Evolutionary conservation across 2,888 invertebrate species (phyloP), one percentile per base, ranked within the genome.

Genomic region (Campoplex capitator): DNA sequence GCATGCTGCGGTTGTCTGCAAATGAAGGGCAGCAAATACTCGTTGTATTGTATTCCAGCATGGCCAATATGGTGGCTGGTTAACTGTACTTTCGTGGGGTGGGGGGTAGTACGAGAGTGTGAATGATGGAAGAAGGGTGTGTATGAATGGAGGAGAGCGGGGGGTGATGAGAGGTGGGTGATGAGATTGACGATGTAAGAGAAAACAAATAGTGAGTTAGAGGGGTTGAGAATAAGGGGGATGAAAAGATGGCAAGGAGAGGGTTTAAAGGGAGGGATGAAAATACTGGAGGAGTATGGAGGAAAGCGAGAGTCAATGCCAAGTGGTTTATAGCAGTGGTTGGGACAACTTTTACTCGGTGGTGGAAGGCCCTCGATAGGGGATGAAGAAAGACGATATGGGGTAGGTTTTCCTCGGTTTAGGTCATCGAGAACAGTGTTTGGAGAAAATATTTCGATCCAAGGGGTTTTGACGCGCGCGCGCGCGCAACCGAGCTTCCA

Each of bases 1-100:
- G 71, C 78, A 76, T 73, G 73, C 73, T 75, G 83, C 73, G 86
- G 86, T 86, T 73, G 73, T 74, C 81, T 84, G 83, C 80, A 81
- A 83, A 86, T 83, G 86, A 86, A 83, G 86, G 83, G 79, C 76
- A 67, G 79, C 79, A 79, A 83, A 86, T 74, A 80, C 77, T 73
- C 56, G 35, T 38, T 13, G 62, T 76, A 48, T 62, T 65, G 48
- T 62, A 65, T 62, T 65, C 76, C 76, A 45, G 28, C 38, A 42
- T 42, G 54, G 68, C 35, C 68, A 78, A 78, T 68, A 68, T 42
- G 80, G 38, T 45, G 62, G 58, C 45, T 45, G 80, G 71, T 62
- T 42, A n/a, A 78, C 56, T 38, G 70, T 71, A 58, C 70, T 38
- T 51, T 35, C 65, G 35, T 13, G 42, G 9, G 51, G n/a, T 42